phyloP scores from a whole-genome alignment of 2,888 invertebrate species.

The Agrotis puta region DNA sequence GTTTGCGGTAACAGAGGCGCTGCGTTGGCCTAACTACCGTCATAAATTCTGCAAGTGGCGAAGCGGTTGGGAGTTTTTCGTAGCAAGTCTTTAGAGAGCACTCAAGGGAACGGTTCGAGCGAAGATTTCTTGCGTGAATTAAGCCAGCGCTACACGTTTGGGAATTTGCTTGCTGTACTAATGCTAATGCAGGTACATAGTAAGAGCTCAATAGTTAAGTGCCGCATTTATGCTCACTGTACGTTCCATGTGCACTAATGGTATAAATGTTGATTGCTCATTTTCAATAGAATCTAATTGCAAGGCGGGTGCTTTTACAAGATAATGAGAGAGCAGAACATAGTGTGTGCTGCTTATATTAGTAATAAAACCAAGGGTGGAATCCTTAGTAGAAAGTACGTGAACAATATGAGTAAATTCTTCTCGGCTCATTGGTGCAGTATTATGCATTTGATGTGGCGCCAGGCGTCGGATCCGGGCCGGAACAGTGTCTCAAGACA shows the following conservation, averaged over 20 bases:
- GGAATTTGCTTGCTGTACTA: constrained; percentile 72
- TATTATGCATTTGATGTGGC: constrained; percentile 64
- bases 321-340: constrained; percentile 13
- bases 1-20: constrained; percentile 74
- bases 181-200: constrained; percentile 71
- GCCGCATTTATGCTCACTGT: constrained; percentile 60
- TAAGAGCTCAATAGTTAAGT: constrained; percentile 62
- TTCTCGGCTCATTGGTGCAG: constrained; percentile 55
- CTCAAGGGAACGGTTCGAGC: constrained; percentile 77
- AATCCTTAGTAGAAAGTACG: constrained; percentile 33
- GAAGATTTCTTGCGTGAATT: constrained; percentile 82
- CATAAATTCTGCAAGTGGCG: constrained; percentile 83
- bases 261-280: constrained; percentile 53
- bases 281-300: constrained; percentile 48
- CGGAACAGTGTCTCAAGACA: constrained; percentile 75
- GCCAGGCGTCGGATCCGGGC: constrained; percentile 51
- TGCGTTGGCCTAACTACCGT: constrained; percentile 81
- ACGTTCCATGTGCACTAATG: constrained; percentile 37
- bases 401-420: constrained; percentile 51
- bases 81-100: constrained; percentile 79
- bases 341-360: not conserved
- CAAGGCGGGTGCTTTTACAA: constrained; percentile 9
- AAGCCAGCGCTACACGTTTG: constrained; percentile 72
- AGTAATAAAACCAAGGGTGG: constrained; percentile 20
- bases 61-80: constrained; percentile 79